Base-by-base conservation (phyloP, 1,140 invertebrate genomes). In the Drosophila navojoa region DNA sequence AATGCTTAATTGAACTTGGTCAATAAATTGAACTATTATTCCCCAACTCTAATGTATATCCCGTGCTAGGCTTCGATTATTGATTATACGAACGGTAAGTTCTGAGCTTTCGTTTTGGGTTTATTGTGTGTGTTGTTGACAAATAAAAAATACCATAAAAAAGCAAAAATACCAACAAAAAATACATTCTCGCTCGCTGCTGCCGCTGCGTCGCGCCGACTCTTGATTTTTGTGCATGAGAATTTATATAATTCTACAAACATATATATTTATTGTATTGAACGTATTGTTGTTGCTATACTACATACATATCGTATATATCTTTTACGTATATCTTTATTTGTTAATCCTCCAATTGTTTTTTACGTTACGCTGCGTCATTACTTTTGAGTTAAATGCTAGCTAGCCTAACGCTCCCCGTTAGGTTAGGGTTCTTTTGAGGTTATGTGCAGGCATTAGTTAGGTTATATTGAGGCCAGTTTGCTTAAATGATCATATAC, bases 91-190 rank as follows among this genome's bases (percentile, higher is more conserved):
- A 89, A 76, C 89, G 84, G 82, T 89, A 82, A 87, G 82, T 82
- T 58, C 58, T 40, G 47, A 50, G 57, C 52, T 60, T 81, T 64
- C 68, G 61, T 74, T 76, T 64, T 62, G 75, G 81, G 63, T 77
- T 77, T 52, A 68, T 80, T 89, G 82, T 90, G 84, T 86, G 81
- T 87, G 84, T 84, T 87, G 84, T 87, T 87, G 84, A 84, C 84
- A 77, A 79, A 81, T 67, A 73, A 47, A 79, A 76, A 75, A 77
- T 11, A 27, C 25, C 13, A 52, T n/a, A 52, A 50, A 19, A 35
- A 53, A 35, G 25, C n/a, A 16, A 53, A 53, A 32, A 6, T 13
- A 53, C 19, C 2, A 53, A 32, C 27, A 29, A 53, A 27, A 50
- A 27, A 50, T 27, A 50, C 13, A 29, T 52, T 9, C 27, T 35